Conservation (phyloP, 2,888 invertebrate genomes). For the Thecocarcelia acutangulata region DNA sequence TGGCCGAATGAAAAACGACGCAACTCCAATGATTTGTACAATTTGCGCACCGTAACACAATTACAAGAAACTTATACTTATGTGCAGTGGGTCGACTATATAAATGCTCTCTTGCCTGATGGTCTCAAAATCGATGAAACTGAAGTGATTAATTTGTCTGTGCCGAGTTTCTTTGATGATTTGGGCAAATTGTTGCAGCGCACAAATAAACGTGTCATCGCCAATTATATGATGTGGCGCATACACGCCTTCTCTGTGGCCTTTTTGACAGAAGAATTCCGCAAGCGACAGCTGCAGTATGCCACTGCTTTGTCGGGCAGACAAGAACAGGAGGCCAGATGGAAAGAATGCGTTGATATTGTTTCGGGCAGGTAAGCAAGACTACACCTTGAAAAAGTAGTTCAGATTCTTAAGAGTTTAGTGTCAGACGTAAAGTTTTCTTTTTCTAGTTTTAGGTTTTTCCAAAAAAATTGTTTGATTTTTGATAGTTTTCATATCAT, state of each 20-base stretch:
- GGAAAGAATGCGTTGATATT: slow-evolving; percentile 95
- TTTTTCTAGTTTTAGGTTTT: slow-evolving; percentile 69
- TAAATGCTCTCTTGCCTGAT: slow-evolving; percentile 89
- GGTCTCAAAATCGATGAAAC: slow-evolving; percentile 84
- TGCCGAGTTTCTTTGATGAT: slow-evolving; percentile 89
- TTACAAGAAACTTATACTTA: slow-evolving; percentile 88
- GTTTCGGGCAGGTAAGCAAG: slow-evolving; percentile 87
- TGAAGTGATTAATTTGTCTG: slow-evolving; percentile 92
- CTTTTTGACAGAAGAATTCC: slow-evolving; percentile 89
- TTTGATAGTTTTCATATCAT: too few species aligned
- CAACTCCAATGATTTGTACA: slow-evolving; percentile 94
- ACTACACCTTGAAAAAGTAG: too few species aligned
- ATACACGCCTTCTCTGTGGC: slow-evolving; percentile 90
- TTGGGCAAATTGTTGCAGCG: slow-evolving; percentile 85
- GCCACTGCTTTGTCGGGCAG: slow-evolving; percentile 91
- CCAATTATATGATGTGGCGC: slow-evolving; percentile 97
- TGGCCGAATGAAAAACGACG: slow-evolving; percentile 94
- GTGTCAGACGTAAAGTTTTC: slow-evolving; percentile 15
- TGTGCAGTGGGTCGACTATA: slow-evolving; percentile 85
- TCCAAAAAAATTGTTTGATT: too few species aligned
- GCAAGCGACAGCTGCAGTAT: slow-evolving; percentile 90
- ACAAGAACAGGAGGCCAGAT: slow-evolving; percentile 91
- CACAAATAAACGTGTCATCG: slow-evolving; percentile 86
- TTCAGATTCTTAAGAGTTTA: background rate
- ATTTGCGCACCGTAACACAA: slow-evolving; percentile 92